Conservation (phyloP, 2,888 invertebrate species). For the Melieria picta region DNA sequence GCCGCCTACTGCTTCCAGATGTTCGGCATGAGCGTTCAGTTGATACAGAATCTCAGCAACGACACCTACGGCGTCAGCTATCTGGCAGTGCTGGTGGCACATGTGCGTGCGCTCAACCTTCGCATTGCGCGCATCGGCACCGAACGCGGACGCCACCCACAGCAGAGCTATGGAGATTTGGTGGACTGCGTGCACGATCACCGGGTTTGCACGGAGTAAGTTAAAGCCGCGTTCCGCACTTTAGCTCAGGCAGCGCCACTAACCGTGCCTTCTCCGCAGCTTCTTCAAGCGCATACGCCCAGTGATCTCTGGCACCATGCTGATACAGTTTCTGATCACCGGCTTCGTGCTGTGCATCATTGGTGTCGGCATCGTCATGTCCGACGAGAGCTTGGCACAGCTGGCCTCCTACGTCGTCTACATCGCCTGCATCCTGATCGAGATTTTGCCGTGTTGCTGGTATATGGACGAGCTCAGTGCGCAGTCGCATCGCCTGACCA, state of each 20-base stretch:
- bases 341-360: slow-evolving; percentile 39
- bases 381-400: slow-evolving; percentile 22
- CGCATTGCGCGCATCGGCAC: slow-evolving; percentile 36
- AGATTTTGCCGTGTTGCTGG: slow-evolving; percentile 45
- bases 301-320: slow-evolving; percentile 38
- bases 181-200: slow-evolving; percentile 43
- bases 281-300: slow-evolving; percentile 40
- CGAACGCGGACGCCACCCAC: slow-evolving; percentile 17
- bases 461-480: slow-evolving; percentile 40
- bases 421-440: slow-evolving; percentile 28
- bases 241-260: background rate
- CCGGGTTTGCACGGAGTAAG: slow-evolving; percentile 41
- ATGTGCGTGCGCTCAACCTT: slow-evolving; percentile 38
- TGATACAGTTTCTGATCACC: slow-evolving; percentile 42
- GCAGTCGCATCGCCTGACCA: slow-evolving; percentile 39
- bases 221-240: background rate
- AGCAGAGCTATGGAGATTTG: slow-evolving; percentile 35
- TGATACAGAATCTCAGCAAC: slow-evolving; percentile 24
- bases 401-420: slow-evolving; percentile 29
- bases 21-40: slow-evolving; percentile 3
- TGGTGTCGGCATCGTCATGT: slow-evolving; percentile 32
- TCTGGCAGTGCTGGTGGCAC: slow-evolving; percentile 39
- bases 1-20: slow-evolving; percentile 34
- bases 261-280: slow-evolving; percentile 15
- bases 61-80: slow-evolving; percentile 41